Conservation (phyloP, 92 coral and sea anemone genomes). For the Zoanthus solanderi region DNA sequence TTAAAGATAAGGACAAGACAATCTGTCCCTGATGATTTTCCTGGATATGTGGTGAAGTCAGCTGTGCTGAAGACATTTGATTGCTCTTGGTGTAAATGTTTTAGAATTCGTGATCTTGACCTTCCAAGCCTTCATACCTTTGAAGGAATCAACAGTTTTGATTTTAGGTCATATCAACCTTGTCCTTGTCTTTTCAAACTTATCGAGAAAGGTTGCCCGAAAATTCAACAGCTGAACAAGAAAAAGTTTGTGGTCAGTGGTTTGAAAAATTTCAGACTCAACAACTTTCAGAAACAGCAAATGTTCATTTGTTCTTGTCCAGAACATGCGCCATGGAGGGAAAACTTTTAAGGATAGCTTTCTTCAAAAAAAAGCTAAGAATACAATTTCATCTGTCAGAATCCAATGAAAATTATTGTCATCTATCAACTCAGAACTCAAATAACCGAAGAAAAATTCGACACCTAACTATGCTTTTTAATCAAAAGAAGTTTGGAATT, state of each 20-base stretch:
- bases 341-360: slow-evolving; percentile 3
- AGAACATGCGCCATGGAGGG: slow-evolving; percentile 51
- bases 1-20: slow-evolving; percentile 66
- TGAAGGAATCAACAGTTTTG: slow-evolving; percentile 43
- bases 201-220: slow-evolving; percentile 70
- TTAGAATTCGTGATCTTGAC: slow-evolving; percentile 45
- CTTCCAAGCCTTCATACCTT: slow-evolving; percentile 72
- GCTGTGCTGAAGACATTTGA: slow-evolving; percentile 64
- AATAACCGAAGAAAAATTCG: too few relatives aligned
- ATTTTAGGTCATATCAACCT: slow-evolving; percentile 28
- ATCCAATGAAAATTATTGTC: too few relatives aligned
- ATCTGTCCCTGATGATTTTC: slow-evolving; percentile 21
- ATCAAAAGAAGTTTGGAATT: too few relatives aligned
- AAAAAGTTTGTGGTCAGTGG: slow-evolving; percentile 60
- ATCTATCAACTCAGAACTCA: too few relatives aligned
- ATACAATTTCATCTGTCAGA: background rate
- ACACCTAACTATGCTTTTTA: too few relatives aligned
- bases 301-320: slow-evolving; percentile 50
- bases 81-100: slow-evolving; percentile 63
- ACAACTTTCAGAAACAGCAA: slow-evolving; percentile 36
- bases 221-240: slow-evolving; percentile 54
- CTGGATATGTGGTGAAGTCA: slow-evolving; percentile 65
- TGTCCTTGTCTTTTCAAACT: slow-evolving; percentile 66
- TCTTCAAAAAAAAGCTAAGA: background rate
- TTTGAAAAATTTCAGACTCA: slow-evolving; percentile 57